Evolutionary conservation across 2,113 vertebrate genomes (phyloP).

Genomic region (Sigmodon hispidus): DNA sequence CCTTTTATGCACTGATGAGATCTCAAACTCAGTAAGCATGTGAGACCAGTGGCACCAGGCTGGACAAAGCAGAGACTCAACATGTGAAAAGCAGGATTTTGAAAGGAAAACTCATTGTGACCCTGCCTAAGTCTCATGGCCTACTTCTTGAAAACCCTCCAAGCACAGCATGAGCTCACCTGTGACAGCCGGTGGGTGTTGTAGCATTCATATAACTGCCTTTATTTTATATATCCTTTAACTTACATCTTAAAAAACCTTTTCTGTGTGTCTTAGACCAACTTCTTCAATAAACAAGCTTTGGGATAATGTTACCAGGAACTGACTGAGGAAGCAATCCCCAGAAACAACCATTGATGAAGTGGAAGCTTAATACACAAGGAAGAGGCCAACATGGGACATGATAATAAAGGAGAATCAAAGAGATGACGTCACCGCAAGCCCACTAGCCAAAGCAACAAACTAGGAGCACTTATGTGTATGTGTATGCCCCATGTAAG

Average conservation of each 20-base stretch:
- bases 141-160: background rate
- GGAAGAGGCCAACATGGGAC: background rate
- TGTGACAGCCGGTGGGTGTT: fast-evolving
- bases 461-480: too few species aligned
- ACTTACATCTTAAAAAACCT: background rate
- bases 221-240: background rate
- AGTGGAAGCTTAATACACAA: fast-evolving
- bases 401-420: background rate
- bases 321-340: background rate
- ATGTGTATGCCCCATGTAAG: background rate
- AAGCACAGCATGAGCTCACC: background rate
- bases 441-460: background rate
- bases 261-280: background rate
- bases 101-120: background rate
- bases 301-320: background rate
- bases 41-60: background rate
- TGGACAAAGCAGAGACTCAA: background rate
- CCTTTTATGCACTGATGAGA: background rate
- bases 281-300: background rate
- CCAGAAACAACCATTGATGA: background rate
- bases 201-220: background rate
- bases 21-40: background rate
- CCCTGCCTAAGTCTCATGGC: background rate
- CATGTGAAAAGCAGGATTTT: background rate
- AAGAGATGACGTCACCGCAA: background rate